phyloP scores from a whole-genome alignment of 2,888 invertebrate genomes.

The Chrysolina haemoptera region DNA sequence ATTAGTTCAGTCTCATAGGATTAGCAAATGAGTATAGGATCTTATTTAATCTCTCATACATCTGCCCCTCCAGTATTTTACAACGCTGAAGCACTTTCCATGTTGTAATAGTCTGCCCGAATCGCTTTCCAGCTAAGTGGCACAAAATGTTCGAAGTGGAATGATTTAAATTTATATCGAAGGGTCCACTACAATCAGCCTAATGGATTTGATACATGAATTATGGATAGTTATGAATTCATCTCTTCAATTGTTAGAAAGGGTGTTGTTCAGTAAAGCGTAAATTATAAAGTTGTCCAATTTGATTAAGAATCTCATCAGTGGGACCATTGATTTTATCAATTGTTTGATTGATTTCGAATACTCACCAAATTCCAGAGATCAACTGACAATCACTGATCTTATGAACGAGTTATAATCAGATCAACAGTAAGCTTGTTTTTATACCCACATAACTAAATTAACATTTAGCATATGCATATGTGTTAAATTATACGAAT shows the following conservation, averaged over 20 bases:
- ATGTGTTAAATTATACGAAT: too few species aligned
- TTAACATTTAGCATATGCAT: too few species aligned
- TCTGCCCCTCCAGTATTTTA: background rate
- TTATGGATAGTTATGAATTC: constrained; percentile 54
- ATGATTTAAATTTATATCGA: constrained; percentile 34
- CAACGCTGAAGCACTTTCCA: constrained; percentile 7
- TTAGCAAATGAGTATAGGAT: background rate
- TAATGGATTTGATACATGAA: constrained; percentile 46
- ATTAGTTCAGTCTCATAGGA: background rate
- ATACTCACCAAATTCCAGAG: too few species aligned
- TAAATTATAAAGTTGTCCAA: constrained; percentile 14
- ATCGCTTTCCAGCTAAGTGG: background rate
- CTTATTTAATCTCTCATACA: background rate
- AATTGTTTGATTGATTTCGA: background rate
- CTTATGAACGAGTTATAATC: too few species aligned
- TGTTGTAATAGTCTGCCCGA: constrained; percentile 14
- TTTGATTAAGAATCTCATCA: background rate
- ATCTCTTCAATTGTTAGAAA: constrained; percentile 48
- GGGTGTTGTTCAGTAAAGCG: constrained; percentile 46
- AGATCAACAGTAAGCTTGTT: too few species aligned
- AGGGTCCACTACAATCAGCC: constrained; percentile 42
- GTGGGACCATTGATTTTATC: background rate
- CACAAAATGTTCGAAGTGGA: constrained; percentile 31
- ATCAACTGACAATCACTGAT: too few species aligned
- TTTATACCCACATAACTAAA: too few species aligned